Percentiles rank a stretch among this genome's conserved stretches.
These are phyloP conservation scores for Orthonevra nobilis DNA, from an alignment of 2,888 invertebrate species.

Conservation along the genomic window DNA sequence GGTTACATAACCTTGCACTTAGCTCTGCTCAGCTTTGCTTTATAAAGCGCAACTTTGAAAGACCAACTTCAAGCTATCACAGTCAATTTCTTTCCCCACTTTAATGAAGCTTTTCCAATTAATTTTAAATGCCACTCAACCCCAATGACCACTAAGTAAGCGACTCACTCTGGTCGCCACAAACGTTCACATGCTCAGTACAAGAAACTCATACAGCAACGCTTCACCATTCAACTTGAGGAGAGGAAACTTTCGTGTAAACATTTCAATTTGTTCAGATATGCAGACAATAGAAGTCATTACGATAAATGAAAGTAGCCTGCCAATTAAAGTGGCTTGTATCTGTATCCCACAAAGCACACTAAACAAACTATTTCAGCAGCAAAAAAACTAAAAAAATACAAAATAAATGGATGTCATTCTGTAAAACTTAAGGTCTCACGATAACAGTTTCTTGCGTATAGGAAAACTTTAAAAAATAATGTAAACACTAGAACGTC, in stretches of 20 bases:
- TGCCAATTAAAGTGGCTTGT: conserved; percentile 19
- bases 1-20: too few relatives aligned
- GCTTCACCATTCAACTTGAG: conserved; percentile 3
- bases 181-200: too few relatives aligned
- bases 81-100: too few relatives aligned
- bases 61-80: too few relatives aligned
- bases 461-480: conserved; percentile 3
- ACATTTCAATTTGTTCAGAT: conserved; percentile 30
- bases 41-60: too few relatives aligned
- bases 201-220: background rate
- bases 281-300: conserved; percentile 30
- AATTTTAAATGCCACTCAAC: conserved; percentile 23
- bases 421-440: background rate
- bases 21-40: too few relatives aligned
- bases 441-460: conserved; percentile 24
- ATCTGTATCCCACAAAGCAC: background rate
- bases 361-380: background rate
- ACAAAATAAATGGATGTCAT: conserved; percentile 8
- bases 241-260: conserved; percentile 19
- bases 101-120: conserved; percentile 7
- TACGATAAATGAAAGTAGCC: conserved; percentile 34
- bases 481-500: conserved; percentile 28
- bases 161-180: too few relatives aligned
- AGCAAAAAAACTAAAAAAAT: background rate
- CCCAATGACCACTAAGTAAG: conserved; percentile 8